phyloP scores from a whole-genome alignment of 2,113 vertebrate species.

The Melanerpes aurifrons region DNA sequence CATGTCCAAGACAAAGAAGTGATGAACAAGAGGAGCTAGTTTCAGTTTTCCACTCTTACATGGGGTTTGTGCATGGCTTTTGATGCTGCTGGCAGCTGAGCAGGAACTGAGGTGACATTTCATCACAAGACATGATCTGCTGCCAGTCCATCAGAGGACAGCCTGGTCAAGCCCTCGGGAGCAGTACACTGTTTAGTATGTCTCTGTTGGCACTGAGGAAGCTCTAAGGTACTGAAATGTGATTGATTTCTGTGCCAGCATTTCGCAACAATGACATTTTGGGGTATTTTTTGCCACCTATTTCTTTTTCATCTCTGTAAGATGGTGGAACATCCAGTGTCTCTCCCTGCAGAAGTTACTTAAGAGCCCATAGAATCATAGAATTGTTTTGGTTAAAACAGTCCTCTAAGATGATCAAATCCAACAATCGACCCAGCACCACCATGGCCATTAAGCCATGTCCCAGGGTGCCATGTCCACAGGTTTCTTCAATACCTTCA shows the following conservation, averaged over 20 bases:
- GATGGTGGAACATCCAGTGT: background rate
- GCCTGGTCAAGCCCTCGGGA: background rate
- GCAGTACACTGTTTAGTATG: background rate
- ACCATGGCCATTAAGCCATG: too few species aligned
- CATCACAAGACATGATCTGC: background rate
- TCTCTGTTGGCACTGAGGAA: rapidly evolving
- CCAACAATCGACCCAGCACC: too few species aligned
- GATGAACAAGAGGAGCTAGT: background rate
- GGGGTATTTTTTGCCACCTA: background rate
- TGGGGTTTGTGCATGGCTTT: rapidly evolving
- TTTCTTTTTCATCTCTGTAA: background rate
- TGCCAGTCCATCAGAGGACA: background rate
- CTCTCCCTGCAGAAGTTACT: background rate
- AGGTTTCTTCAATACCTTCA: too few species aligned
- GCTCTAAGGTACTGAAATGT: background rate
- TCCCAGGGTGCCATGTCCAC: too few species aligned
- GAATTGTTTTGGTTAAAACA: too few species aligned
- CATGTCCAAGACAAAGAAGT: conserved; percentile 1
- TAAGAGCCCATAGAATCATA: background rate
- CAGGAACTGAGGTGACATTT: background rate
- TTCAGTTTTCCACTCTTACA: background rate
- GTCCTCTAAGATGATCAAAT: too few species aligned
- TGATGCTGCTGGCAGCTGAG: too few species aligned
- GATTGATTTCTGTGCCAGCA: background rate
- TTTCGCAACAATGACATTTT: background rate